Evolutionary conservation across 2,888 invertebrate genomes (phyloP), one percentile per base, ranked within the genome.

Genomic region (Galeopsomyia nigrocyanea): DNA sequence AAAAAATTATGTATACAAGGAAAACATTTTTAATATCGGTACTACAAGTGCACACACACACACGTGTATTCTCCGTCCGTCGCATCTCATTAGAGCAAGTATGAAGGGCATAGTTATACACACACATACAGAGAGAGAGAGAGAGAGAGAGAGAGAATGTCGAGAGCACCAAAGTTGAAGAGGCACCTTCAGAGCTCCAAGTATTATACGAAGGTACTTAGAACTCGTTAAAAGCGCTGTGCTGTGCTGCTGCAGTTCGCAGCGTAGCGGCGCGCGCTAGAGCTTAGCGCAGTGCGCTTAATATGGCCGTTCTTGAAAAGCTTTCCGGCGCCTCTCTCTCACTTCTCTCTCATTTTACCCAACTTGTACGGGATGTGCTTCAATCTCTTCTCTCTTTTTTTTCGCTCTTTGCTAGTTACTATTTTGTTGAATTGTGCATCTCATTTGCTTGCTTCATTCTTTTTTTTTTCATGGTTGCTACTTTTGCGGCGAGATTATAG

Each of bases 11-110:
- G 31, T 49, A 14, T 5, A 16, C 22, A 50, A 57, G 26, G 31
- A 61, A 56, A 56, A 51, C 46, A 66, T 58, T 72, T 67, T 67
- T 63, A 72, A 68, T 63, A 63, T 53, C 57, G 47, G 46, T 2
- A 5, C 19, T n/a, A 51, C 22, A 7, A 17, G 46, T 22, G 53
- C 39, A 21, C 14, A 17, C 22, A 7, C 22, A 22, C 22, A 26
- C 39, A 19, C 14, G 17, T 66, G 5, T 39, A 50, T 51, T 46
- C 53, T 26, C 31, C 46, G 49, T 39, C 60, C 53, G 63, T 65
- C 60, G 68, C 64, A 68, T 73, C 64, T 68, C 68, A 61, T 73
- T 68, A 65, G 26, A 26, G 68, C 55, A 73, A 73, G 39, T 10
- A 39, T 63, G 58, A 64, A 64, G 22, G 17, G 58, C 62, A 62